phyloP scores from a whole-genome alignment of 2,113 vertebrate genomes.

The Etia nguti region DNA sequence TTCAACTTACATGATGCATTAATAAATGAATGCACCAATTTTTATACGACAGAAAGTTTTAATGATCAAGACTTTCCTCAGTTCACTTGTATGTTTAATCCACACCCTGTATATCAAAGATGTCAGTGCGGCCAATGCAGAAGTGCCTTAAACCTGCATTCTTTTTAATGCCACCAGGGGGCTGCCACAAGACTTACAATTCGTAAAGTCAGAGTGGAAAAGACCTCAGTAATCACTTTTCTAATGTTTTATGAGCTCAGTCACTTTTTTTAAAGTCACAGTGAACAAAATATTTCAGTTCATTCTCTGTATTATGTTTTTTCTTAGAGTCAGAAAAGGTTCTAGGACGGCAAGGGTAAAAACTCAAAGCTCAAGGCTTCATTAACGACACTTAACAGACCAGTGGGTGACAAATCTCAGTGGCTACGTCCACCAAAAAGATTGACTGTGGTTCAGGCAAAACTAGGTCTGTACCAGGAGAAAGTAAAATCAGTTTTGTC shows the following conservation, averaged over 20 bases:
- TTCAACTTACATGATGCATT: neutral
- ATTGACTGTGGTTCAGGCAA: neutral
- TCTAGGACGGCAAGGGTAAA: neutral
- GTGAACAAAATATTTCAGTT: neutral
- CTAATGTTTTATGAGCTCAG: neutral
- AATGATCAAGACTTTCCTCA: neutral
- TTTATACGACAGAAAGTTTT: neutral
- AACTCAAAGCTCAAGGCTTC: neutral
- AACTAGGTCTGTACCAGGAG: neutral
- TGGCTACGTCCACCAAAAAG: neutral
- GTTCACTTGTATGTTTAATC: neutral
- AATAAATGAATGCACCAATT: neutral
- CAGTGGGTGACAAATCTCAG: neutral
- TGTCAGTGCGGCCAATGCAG: neutral
- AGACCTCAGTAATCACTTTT: neutral
- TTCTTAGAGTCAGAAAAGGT: neutral
- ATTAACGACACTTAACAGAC: neutral
- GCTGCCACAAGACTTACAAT: neutral
- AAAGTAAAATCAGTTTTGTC: neutral
- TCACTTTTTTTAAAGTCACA: neutral
- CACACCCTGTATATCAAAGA: neutral
- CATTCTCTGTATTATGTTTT: neutral
- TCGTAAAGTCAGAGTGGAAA: neutral
- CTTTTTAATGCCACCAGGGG: neutral
- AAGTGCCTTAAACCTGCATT: neutral